These are phyloP conservation scores for Stratiolaelaps scimitus DNA, from an alignment of 1,140 invertebrate genomes.

Conservation along the genomic window DNA sequence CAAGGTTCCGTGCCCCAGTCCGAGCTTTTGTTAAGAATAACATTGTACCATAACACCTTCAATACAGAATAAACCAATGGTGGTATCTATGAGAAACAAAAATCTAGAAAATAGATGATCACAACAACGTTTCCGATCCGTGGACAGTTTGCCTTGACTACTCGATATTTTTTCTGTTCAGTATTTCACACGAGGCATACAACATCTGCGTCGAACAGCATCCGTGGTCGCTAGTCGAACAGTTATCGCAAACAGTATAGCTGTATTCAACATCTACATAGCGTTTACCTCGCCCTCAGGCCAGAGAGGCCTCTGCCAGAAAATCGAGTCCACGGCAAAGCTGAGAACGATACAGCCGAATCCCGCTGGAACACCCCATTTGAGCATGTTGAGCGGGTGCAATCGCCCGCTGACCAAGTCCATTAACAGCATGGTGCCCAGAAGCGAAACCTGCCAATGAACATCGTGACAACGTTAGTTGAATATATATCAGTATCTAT, in stretches of 20 bases:
- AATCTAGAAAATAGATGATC: background rate
- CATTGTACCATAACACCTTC: slow-evolving; percentile 83
- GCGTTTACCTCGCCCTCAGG: slow-evolving; percentile 67
- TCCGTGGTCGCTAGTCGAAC: too few relatives aligned
- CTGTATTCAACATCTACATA: background rate
- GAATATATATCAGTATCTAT: too few relatives aligned
- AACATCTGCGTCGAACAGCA: too few relatives aligned
- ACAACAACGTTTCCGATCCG: background rate
- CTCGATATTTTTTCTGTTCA: too few relatives aligned
- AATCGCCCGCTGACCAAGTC: slow-evolving; percentile 53
- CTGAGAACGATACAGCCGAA: slow-evolving; percentile 55
- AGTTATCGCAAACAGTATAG: too few relatives aligned
- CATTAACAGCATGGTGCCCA: slow-evolving; percentile 70
- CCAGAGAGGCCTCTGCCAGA: slow-evolving; percentile 83
- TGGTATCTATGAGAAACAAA: slow-evolving; percentile 14
- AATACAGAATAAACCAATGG: slow-evolving; percentile 16
- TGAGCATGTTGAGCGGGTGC: slow-evolving; percentile 37
- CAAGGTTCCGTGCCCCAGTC: slow-evolving; percentile 93
- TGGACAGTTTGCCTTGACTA: too few relatives aligned
- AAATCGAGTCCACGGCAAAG: slow-evolving; percentile 72
- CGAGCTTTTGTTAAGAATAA: slow-evolving; percentile 81
- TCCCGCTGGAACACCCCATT: slow-evolving; percentile 50
- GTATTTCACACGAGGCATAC: too few relatives aligned
- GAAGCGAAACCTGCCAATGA: slow-evolving; percentile 44
- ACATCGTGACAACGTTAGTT: too few relatives aligned